Percentiles rank a stretch among this genome's conserved stretches.
Evolutionary conservation across 2,888 invertebrate genomes (phyloP).

Genomic region (Ichneumoninae sp.): DNA sequence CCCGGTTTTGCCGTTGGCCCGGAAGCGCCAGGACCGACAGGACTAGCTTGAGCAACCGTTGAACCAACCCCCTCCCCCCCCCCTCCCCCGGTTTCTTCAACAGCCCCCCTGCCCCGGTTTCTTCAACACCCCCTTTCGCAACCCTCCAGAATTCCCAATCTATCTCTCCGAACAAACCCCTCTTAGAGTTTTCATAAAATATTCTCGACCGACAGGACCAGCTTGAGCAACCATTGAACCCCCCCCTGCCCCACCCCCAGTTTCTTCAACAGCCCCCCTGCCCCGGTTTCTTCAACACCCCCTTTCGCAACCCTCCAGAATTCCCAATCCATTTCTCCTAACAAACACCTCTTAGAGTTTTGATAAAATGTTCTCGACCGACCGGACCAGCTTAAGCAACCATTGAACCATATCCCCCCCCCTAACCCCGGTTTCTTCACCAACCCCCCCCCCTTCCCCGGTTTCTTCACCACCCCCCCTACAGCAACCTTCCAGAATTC

Average conservation of each 20-base stretch:
- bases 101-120: not conserved
- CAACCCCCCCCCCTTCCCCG: constrained; percentile 21
- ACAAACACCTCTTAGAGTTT: constrained; percentile 16
- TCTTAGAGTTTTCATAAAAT: constrained; percentile 52
- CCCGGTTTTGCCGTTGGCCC: not conserved
- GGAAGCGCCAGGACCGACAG: constrained; percentile 18
- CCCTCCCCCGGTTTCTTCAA: not conserved
- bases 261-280: no score
- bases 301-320: no score
- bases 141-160: constrained; percentile 44
- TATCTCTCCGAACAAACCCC: constrained; percentile 23
- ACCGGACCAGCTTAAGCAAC: constrained; percentile 40
- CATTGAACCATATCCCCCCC: constrained; percentile 42
- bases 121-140: not conserved
- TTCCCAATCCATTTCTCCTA: constrained; percentile 40
- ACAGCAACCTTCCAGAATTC: constrained; percentile 30
- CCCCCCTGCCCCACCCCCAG: not conserved
- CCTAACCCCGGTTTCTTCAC: not conserved
- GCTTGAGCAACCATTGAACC: constrained; percentile 46
- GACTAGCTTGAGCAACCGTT: constrained; percentile 32
- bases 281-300: constrained; percentile 15
- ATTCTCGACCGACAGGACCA: constrained; percentile 42
- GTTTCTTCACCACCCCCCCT: not conserved
- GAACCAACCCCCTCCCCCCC: constrained; percentile 35
- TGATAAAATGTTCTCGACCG: constrained; percentile 58